These are phyloP conservation scores for Rhinopomastus cyanomelas DNA, from an alignment of 2,113 vertebrate genomes.

Conservation along the genomic window DNA sequence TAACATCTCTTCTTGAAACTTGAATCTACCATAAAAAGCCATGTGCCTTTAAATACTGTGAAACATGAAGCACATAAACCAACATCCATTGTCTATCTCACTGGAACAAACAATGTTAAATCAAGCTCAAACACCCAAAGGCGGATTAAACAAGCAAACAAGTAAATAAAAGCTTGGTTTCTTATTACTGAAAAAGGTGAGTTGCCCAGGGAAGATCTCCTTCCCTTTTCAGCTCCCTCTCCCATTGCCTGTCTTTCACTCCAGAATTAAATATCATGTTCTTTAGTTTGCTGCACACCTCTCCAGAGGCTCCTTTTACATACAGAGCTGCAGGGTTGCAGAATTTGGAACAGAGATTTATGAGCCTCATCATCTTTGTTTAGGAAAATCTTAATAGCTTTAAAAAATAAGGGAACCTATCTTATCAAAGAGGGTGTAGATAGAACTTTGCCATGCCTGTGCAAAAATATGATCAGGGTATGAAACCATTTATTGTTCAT, in stretches of 20 bases:
- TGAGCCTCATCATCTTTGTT: neutral
- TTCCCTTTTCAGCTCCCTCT: neutral
- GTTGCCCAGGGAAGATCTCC: neutral
- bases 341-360: neutral
- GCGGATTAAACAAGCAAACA: neutral
- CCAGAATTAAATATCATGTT: neutral
- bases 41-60: neutral
- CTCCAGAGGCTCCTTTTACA: neutral
- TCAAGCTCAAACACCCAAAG: neutral
- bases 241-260: neutral
- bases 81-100: neutral
- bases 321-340: rapidly evolving
- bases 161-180: neutral
- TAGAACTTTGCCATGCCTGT: neutral
- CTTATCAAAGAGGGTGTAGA: neutral
- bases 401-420: neutral
- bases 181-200: neutral
- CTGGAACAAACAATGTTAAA: neutral
- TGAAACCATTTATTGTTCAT: neutral
- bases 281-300: neutral
- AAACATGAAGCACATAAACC: neutral
- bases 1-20: neutral
- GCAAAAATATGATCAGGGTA: neutral
- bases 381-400: neutral
- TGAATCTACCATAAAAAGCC: neutral